A percentile compares a stretch with the other conserved stretches of the same genome.
phyloP scores from a whole-genome alignment of 2,113 vertebrate genomes.

The Empidonax traillii region DNA sequence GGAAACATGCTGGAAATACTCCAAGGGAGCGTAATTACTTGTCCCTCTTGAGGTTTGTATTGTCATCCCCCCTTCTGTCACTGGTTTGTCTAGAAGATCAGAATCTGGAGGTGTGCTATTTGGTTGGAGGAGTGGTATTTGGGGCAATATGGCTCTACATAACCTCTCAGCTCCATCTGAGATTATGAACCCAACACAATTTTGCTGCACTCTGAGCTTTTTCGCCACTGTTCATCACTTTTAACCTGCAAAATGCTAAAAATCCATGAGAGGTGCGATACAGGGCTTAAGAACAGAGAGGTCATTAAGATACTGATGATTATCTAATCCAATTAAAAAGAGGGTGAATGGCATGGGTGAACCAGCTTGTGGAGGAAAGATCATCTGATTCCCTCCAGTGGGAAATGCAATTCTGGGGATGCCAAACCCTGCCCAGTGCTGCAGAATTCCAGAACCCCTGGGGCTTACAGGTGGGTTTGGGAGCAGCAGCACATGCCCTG shows the following conservation, averaged over 20 bases:
- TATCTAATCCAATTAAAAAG: background rate
- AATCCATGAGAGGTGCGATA: background rate
- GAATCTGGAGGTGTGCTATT: background rate
- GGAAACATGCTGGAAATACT: background rate
- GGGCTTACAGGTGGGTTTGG: accelerated
- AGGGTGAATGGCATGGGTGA: too few relatives aligned
- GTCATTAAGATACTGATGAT: background rate
- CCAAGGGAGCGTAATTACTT: background rate
- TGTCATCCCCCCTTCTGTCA: background rate
- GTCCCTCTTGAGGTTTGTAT: background rate
- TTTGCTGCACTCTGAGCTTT: background rate
- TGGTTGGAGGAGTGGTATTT: background rate
- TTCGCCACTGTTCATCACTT: background rate
- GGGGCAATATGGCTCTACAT: background rate
- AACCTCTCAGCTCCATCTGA: background rate
- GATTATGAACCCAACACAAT: background rate
- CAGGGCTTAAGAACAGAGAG: background rate
- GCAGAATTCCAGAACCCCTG: background rate
- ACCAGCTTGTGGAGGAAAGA: background rate
- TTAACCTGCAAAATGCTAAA: background rate
- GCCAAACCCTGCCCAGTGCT: background rate
- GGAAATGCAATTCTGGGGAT: background rate
- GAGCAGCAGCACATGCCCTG: background rate
- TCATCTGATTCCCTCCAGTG: background rate
- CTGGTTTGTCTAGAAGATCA: background rate